Evolutionary conservation across 2,797 vertebrate genomes (phyloP).

Genomic region (Phalloptychus januarius): DNA sequence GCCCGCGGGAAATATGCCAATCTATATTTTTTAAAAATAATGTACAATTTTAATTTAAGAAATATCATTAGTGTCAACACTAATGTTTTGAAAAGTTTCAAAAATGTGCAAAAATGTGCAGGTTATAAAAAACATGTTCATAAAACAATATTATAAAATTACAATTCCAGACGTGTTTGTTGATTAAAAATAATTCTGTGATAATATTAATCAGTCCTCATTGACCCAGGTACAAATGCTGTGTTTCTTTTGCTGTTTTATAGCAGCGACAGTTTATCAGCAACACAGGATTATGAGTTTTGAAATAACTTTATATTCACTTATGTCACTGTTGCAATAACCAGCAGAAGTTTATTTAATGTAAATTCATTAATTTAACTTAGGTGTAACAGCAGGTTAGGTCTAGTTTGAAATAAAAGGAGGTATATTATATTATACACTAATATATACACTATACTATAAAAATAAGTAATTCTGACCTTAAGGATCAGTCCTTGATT

Average conservation of each 20-base stretch:
- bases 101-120: neutral
- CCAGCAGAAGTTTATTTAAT: neutral
- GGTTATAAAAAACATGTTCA: neutral
- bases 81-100: neutral
- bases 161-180: neutral
- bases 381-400: neutral
- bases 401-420: neutral
- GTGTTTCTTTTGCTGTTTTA: neutral
- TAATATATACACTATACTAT: no score
- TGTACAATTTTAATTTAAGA: neutral
- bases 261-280: neutral
- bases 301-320: neutral
- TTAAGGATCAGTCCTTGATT: neutral
- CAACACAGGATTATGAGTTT: neutral
- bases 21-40: neutral
- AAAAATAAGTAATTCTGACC: neutral
- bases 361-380: neutral
- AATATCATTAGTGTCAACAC: neutral
- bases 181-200: neutral
- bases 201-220: neutral
- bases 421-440: neutral
- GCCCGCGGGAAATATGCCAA: neutral
- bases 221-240: neutral
- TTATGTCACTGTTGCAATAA: neutral
- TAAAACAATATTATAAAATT: neutral